These are phyloP conservation scores for Hycleus cichorii DNA, from an alignment of 1,140 invertebrate species.

Conservation along the genomic window DNA sequence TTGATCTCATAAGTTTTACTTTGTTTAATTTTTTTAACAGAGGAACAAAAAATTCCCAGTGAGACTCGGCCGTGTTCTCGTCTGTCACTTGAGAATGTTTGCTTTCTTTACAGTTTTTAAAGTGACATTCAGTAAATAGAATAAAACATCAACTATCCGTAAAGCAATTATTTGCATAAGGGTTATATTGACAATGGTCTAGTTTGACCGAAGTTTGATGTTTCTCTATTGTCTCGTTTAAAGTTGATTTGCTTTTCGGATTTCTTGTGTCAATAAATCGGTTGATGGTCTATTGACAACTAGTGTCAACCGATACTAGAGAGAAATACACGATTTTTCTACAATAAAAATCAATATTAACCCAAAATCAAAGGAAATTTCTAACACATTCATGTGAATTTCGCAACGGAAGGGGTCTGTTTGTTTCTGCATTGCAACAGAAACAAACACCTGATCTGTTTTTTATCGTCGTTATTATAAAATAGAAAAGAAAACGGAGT, in stretches of 20 bases:
- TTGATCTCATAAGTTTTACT: no score
- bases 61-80: neutral
- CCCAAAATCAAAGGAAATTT: no score
- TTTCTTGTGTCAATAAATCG: constrained; percentile 19
- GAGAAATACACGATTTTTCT: no score
- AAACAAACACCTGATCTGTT: no score
- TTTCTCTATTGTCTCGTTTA: constrained; percentile 18
- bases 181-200: constrained; percentile 30
- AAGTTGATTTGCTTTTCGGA: constrained; percentile 14
- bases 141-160: constrained; percentile 38
- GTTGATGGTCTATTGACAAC: constrained; percentile 11
- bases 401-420: no score
- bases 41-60: no score
- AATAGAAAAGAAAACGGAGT: no score
- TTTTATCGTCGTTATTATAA: no score
- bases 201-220: constrained; percentile 23
- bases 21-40: no score
- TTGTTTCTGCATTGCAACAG: no score
- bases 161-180: constrained; percentile 35
- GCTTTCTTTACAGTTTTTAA: constrained; percentile 32
- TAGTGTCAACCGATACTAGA: neutral
- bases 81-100: constrained; percentile 30
- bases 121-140: constrained; percentile 35
- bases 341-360: no score
- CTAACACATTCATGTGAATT: no score